Evolutionary conservation across 1,140 invertebrate species (phyloP), one percentile per base, ranked within the genome.

Genomic region (Hypothenemus hampei): DNA sequence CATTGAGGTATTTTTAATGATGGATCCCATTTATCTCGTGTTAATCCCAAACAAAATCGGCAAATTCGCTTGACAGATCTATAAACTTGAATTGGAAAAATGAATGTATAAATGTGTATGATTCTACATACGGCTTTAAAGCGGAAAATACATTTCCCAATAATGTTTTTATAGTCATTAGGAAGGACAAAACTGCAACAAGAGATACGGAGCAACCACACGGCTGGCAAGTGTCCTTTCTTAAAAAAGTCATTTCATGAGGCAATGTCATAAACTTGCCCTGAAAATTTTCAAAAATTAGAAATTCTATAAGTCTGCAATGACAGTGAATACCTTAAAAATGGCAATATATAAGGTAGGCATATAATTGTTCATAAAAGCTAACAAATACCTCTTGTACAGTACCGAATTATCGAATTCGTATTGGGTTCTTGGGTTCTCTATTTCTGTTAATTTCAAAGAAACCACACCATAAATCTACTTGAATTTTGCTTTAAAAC

Each of bases 271-370:
- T 8, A n/a, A 54, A 24, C 45, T 50, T 41, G 3, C 50, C 50
- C 50, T 53, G 24, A 15, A 44, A 37, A 37, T 16, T 10, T 10
- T n/a, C 35, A 15, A n/a, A n/a, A n/a, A n/a, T n/a, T n/a, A n/a
- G 26, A 7, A 29, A 7, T 6, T 29, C 26, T n/a, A 7, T n/a
- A 6, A 7, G 26, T 29, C 26, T 29, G n/a, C n/a, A n/a, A n/a
- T n/a, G 35, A 6, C 6, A 20, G 39, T 41, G 19, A 44, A 13
- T 8, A 68, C 95, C 71, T 97, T 97, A 57, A 97, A 85, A 74
- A 98, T 97, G 0, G 93, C 96, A 62, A 98, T 91, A 69, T 99
- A 99, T 75, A 98, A 93, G 66, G 98, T 91, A 1, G 93, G 93
- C 16, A 92, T 87, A 72, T 98, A 98, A 71, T 96, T 97, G 73